Evolutionary conservation across 2,888 invertebrate genomes (phyloP), one percentile per base, ranked within the genome.

Genomic region (Tetheella fluctuosa): DNA sequence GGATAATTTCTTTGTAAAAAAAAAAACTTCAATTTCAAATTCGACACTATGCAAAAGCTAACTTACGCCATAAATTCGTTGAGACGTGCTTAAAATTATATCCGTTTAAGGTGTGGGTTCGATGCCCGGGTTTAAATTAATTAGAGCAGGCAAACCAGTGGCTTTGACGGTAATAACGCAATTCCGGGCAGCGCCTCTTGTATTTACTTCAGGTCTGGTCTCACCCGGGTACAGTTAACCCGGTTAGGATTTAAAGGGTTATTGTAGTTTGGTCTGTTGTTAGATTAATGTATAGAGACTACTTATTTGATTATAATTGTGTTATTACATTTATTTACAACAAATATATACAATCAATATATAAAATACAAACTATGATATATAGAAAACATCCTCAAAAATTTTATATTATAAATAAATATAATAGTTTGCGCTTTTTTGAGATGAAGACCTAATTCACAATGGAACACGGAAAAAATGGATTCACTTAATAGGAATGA

Each of bases 101-200:
- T 37, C 55, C 55, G 55, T 23, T 55, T 28, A 62, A 78, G 79
- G 78, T 80, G 75, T 67, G 68, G 63, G 73, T 81, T 79, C 76
- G 76, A 74, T 76, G 77, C 76, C 55, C 65, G 65, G 61, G 62
- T 64, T 39, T 69, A 74, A 83, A 85, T 84, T 85, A 85, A 85
- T 85, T 85, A 79, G 83, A 80, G 72, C 48, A 3, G 48, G 48
- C 71, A 73, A 76, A 70, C 73, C 66, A 63, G 63, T 67, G 72
- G 74, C 80, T 83, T 79, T 75, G 76, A 70, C 73, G 70, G 76
- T 80, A 81, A 81, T 85, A 84, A 81, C 80, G 73, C 77, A 74
- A 84, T 84, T 79, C 70, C 68, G 60, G 67, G 63, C 65, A 69
- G 69, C 69, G 70, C 58, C 64, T 64, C 69, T 69, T 64, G 69